A percentile compares a stretch with the other conserved stretches of the same genome.
Evolutionary conservation across 2,113 vertebrate species (phyloP).

Genomic region (Melanerpes aurifrons): DNA sequence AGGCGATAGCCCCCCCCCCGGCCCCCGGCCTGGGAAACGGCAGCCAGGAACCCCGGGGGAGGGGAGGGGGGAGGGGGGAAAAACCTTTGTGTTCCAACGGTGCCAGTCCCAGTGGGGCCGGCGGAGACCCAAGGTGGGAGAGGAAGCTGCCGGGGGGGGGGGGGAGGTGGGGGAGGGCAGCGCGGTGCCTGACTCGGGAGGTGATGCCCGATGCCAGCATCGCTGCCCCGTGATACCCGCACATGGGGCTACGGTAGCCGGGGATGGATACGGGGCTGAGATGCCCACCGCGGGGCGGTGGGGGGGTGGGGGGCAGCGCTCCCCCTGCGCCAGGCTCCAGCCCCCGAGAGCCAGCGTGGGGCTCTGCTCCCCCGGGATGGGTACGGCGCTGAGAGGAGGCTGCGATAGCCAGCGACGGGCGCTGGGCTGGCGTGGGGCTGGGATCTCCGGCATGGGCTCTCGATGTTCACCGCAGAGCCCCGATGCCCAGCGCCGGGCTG

Average conservation of each 20-base stretch:
- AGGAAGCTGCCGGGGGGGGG: accelerated
- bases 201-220: too few species aligned
- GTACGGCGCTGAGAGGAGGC: background rate
- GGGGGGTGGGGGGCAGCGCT: too few species aligned
- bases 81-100: background rate
- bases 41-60: background rate
- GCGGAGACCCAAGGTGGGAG: background rate
- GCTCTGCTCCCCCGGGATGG: background rate
- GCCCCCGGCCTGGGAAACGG: background rate
- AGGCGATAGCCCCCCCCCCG: background rate
- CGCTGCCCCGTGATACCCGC: background rate
- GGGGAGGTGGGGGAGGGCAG: background rate
- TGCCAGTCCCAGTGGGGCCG: background rate
- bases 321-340: too few species aligned
- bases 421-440: background rate
- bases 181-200: accelerated
- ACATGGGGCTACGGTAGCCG: background rate
- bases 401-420: background rate
- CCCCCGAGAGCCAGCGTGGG: too few species aligned
- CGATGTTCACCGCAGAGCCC: accelerated
- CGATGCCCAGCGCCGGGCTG: background rate
- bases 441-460: too few species aligned
- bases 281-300: too few species aligned
- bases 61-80: background rate
- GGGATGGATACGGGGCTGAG: background rate